Conservation (phyloP, 1,140 invertebrate genomes). For the Drosophila nebulosa region DNA sequence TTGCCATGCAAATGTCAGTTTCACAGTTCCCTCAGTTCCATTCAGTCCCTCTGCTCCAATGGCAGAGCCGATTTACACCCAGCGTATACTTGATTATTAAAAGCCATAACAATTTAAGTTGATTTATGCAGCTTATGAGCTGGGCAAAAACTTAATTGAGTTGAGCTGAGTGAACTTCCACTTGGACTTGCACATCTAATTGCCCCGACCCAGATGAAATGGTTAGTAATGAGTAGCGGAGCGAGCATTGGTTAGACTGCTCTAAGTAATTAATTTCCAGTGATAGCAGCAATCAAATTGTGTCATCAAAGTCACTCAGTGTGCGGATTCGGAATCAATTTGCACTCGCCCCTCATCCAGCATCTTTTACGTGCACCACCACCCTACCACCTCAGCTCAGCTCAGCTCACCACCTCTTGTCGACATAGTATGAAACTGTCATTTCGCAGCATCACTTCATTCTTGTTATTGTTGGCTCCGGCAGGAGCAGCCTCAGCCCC, state of each 20-base stretch:
- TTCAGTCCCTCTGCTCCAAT: background rate
- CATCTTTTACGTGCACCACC: background rate
- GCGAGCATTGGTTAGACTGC: background rate
- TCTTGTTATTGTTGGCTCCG: conserved; percentile 71
- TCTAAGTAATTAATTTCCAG: conserved; percentile 68
- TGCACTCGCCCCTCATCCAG: conserved; percentile 14
- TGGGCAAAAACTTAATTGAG: conserved; percentile 27
- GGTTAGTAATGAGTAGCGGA: background rate
- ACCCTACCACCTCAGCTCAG: background rate
- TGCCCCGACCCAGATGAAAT: background rate
- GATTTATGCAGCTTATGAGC: conserved; percentile 42
- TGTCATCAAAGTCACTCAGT: conserved; percentile 11
- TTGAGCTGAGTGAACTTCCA: conserved; percentile 32
- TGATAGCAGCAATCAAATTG: conserved; percentile 53
- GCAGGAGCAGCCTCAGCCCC: conserved; percentile 54
- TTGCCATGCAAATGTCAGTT: conserved; percentile 58
- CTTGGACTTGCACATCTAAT: conserved; percentile 13
- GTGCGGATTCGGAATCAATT: conserved; percentile 53
- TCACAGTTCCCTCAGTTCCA: background rate
- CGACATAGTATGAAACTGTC: conserved; percentile 49
- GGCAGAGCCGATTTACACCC: background rate
- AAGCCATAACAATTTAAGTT: conserved; percentile 54
- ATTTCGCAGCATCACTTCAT: conserved; percentile 12
- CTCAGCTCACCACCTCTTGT: background rate
- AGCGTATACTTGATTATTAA: conserved; percentile 50